Evolutionary conservation across 2,888 invertebrate species (phyloP).

Genomic region (Ectropis crepuscularia): DNA sequence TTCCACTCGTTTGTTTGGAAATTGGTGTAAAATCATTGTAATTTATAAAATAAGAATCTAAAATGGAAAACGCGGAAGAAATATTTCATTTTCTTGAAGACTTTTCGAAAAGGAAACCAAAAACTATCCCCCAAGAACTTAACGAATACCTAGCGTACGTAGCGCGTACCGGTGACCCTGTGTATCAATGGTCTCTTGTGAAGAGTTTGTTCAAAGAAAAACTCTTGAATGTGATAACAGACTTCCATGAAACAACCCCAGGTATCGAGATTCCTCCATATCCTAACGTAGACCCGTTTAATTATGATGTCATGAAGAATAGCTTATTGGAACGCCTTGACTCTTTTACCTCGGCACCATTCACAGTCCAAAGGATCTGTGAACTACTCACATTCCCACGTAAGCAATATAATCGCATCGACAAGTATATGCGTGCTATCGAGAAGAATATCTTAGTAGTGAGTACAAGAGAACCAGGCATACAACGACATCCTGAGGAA

Average conservation of each 20-base stretch:
- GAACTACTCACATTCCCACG: conserved; percentile 96
- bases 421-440: conserved; percentile 98
- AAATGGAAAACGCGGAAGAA: conserved; percentile 94
- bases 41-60: conserved; percentile 11
- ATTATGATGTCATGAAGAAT: conserved; percentile 94
- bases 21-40: background rate
- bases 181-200: conserved; percentile 95
- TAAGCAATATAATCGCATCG: conserved; percentile 97
- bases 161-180: conserved; percentile 96
- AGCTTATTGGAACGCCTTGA: conserved; percentile 92
- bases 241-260: conserved; percentile 93
- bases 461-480: conserved; percentile 88
- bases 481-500: conserved; percentile 85
- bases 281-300: conserved; percentile 96
- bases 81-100: conserved; percentile 93
- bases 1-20: background rate
- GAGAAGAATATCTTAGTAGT: conserved; percentile 97
- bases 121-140: conserved; percentile 94
- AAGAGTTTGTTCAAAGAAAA: conserved; percentile 95
- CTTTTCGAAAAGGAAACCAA: conserved; percentile 89
- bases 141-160: conserved; percentile 96
- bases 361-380: conserved; percentile 97
- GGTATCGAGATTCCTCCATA: conserved; percentile 92
- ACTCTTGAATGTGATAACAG: conserved; percentile 92
- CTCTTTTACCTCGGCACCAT: conserved; percentile 95